Conservation (phyloP, 2,888 invertebrate genomes). For the Drosophila macrospina region DNA sequence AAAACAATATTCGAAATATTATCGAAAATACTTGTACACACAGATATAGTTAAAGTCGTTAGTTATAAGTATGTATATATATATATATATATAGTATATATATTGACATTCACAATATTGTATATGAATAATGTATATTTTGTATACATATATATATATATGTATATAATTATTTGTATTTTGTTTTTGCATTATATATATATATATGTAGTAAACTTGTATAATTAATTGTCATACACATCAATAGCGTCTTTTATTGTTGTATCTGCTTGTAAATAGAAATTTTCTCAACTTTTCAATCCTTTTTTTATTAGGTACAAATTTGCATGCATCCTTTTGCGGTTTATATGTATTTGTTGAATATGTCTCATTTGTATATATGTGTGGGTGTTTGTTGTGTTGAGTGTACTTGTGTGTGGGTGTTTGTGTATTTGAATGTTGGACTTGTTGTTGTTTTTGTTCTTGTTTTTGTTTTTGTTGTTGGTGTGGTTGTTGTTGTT, state of each 20-base stretch:
- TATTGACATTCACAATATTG: conserved; percentile 68
- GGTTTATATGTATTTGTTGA: conserved; percentile 45
- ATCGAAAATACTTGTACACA: conserved; percentile 41
- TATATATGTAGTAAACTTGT: conserved; percentile 56
- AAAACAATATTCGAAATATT: conserved; percentile 61
- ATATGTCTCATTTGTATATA: conserved; percentile 28
- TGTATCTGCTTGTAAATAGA: conserved; percentile 57
- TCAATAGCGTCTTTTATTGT: conserved; percentile 59
- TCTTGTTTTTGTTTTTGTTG: conserved; percentile 14
- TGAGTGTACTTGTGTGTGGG: conserved; percentile 14
- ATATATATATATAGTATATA: conserved; percentile 19
- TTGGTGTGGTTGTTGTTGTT: conserved; percentile 8
- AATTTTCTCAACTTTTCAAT: conserved; percentile 12
- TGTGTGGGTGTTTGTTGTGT: conserved; percentile 19
- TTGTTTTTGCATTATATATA: conserved; percentile 36
- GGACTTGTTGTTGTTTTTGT: conserved; percentile 15
- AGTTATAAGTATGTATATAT: conserved; percentile 22
- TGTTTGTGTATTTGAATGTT: conserved; percentile 21
- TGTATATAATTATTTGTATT: conserved; percentile 34
- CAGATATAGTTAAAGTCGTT: conserved; percentile 46
- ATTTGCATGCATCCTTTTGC: conserved; percentile 55
- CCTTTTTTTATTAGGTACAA: conserved; percentile 63
- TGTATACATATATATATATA: conserved; percentile 50
- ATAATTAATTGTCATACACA: conserved; percentile 80
- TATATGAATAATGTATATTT: conserved; percentile 57